Percentiles rank a stretch among this genome's conserved stretches.
Conservation (phyloP, 1,140 invertebrate species). For the Achroia grisella region DNA sequence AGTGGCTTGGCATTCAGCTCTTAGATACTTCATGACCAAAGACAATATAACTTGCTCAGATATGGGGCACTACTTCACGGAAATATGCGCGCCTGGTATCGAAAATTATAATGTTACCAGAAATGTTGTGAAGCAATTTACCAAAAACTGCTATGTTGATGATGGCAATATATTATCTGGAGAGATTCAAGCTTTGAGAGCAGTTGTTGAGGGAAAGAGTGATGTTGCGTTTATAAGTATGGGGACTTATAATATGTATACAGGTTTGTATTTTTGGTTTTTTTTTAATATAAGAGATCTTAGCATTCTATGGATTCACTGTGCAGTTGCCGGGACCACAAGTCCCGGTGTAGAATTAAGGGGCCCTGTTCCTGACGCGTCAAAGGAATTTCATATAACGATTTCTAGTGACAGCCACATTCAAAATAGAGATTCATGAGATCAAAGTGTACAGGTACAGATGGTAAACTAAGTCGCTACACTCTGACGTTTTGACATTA, state of each 20-base stretch:
- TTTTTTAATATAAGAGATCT: no score
- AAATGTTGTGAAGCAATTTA: conserved; percentile 21
- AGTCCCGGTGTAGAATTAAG: background rate
- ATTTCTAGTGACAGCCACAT: no score
- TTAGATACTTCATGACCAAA: conserved; percentile 71
- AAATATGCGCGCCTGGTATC: conserved; percentile 76
- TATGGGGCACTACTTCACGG: conserved; percentile 76
- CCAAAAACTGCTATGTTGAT: conserved; percentile 37
- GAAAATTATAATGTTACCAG: conserved; percentile 21
- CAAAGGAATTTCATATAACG: no score
- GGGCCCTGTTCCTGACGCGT: background rate
- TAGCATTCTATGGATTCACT: no score
- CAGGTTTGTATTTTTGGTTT: conserved; percentile 46
- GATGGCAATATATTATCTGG: conserved; percentile 58
- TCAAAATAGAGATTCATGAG: no score
- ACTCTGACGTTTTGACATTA: no score
- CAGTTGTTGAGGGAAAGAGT: conserved; percentile 83
- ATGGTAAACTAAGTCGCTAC: no score
- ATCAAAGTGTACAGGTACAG: no score
- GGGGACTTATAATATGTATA: conserved; percentile 78
- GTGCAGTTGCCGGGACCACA: no score
- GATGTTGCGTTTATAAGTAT: conserved; percentile 91
- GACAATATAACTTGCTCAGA: conserved; percentile 60
- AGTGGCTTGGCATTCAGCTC: conserved; percentile 77
- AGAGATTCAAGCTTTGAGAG: conserved; percentile 82